Conservation (phyloP, 1,140 invertebrate species). For the Octopus sinensis region DNA sequence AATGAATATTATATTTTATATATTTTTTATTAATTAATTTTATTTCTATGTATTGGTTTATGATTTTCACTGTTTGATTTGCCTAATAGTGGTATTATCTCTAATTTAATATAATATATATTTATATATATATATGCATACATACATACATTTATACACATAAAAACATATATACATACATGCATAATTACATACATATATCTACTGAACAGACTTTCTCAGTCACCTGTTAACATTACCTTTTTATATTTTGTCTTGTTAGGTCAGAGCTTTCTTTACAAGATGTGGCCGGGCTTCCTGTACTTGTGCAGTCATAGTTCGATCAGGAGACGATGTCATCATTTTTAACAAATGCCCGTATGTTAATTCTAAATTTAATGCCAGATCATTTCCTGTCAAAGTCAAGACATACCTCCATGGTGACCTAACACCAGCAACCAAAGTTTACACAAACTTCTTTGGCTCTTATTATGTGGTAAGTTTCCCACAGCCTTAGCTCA, state of each 20-base stretch:
- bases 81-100: too few species aligned
- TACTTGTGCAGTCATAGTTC: slow-evolving; percentile 45
- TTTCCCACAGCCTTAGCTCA: background rate
- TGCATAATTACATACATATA: background rate
- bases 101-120: too few species aligned
- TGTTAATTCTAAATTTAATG: slow-evolving; percentile 42
- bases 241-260: slow-evolving; percentile 23
- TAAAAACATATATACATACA: too few species aligned
- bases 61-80: too few species aligned
- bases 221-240: slow-evolving; percentile 41
- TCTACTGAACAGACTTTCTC: slow-evolving; percentile 11
- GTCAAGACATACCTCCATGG: slow-evolving; percentile 32
- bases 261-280: slow-evolving; percentile 31
- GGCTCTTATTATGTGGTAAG: slow-evolving; percentile 30
- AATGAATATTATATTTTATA: too few species aligned
- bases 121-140: too few species aligned
- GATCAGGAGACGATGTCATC: slow-evolving; percentile 45
- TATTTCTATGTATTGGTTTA: too few species aligned
- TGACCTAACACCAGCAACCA: slow-evolving; percentile 30
- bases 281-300: slow-evolving; percentile 36
- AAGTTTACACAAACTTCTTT: slow-evolving; percentile 32
- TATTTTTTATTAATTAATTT: too few species aligned
- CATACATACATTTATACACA: too few species aligned
- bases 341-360: slow-evolving; percentile 42
- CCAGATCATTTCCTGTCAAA: slow-evolving; percentile 26